phyloP scores from a whole-genome alignment of 1,140 invertebrate genomes.

The Tetramorium parvispinum region DNA sequence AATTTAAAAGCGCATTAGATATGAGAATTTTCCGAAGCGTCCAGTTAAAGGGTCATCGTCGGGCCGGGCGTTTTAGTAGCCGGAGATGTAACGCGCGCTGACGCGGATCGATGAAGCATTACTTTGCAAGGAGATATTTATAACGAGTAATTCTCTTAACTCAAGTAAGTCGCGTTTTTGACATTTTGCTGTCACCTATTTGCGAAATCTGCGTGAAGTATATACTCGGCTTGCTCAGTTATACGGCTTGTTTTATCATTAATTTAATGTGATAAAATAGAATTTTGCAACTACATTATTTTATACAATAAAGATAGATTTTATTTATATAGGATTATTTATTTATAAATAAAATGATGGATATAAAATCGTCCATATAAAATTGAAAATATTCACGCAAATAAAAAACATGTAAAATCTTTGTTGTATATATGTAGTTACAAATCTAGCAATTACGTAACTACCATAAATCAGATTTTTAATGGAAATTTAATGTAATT shows the following conservation, averaged over 20 bases:
- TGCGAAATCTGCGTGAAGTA: background rate
- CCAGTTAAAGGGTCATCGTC: slow-evolving; percentile 32
- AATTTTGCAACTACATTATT: background rate
- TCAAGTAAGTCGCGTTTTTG: slow-evolving; percentile 10
- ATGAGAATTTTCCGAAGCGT: background rate
- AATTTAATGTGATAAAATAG: background rate
- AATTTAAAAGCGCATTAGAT: slow-evolving; percentile 2
- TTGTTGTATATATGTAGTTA: background rate
- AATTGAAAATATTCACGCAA: background rate
- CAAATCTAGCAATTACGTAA: background rate
- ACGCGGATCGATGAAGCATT: slow-evolving; percentile 34
- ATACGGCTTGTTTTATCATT: background rate
- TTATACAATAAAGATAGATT: background rate
- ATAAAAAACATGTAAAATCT: background rate
- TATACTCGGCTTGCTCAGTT: background rate
- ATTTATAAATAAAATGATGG: background rate
- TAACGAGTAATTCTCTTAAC: slow-evolving; percentile 6
- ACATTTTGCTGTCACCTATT: background rate
- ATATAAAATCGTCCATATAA: background rate
- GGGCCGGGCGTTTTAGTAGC: background rate
- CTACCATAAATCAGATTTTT: background rate
- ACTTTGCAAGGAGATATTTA: slow-evolving; percentile 22
- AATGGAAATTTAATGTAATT: slow-evolving; percentile 13
- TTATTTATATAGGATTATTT: background rate
- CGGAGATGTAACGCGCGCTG: slow-evolving; percentile 32